phyloP scores from a whole-genome alignment of 2,113 vertebrate species.

The Neolamprologus longior region DNA sequence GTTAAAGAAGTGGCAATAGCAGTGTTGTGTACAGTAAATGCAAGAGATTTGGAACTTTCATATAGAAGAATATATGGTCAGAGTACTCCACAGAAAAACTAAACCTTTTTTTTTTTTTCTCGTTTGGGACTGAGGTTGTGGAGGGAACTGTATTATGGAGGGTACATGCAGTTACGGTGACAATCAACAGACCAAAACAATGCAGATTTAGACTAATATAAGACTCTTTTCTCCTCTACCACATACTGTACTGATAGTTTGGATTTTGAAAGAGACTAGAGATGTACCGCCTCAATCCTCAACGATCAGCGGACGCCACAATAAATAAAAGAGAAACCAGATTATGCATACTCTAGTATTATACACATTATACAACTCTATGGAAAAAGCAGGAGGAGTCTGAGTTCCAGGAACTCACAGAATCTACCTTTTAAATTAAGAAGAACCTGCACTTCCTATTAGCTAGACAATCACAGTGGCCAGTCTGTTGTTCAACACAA shows the following conservation, averaged over 20 bases:
- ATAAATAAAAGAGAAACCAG: conserved; percentile 52
- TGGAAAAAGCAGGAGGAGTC: conserved; percentile 6
- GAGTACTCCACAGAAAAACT: conserved; percentile 18
- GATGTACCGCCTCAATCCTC: background rate
- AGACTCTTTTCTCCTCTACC: conserved; percentile 40
- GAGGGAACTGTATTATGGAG: conserved; percentile 9
- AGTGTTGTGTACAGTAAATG: conserved; percentile 27
- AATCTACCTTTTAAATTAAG: background rate
- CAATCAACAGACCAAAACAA: conserved; percentile 54
- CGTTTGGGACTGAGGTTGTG: conserved; percentile 12
- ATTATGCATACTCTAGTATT: conserved; percentile 49
- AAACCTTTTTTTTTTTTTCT: background rate
- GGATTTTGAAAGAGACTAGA: conserved; percentile 38
- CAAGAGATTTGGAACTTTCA: conserved; percentile 18
- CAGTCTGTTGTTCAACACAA: conserved; percentile 46
- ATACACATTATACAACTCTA: conserved; percentile 57
- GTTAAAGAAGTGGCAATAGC: background rate
- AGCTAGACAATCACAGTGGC: conserved; percentile 56
- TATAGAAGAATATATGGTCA: conserved; percentile 43
- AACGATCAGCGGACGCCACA: conserved; percentile 22
- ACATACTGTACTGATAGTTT: conserved; percentile 31
- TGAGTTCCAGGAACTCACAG: background rate
- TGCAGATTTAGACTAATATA: conserved; percentile 36
- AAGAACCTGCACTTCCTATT: conserved; percentile 3
- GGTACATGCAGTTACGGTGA: conserved; percentile 56